These are phyloP conservation scores for Sander lucioperca DNA, from an alignment of 2,113 vertebrate species.

Conservation along the genomic window DNA sequence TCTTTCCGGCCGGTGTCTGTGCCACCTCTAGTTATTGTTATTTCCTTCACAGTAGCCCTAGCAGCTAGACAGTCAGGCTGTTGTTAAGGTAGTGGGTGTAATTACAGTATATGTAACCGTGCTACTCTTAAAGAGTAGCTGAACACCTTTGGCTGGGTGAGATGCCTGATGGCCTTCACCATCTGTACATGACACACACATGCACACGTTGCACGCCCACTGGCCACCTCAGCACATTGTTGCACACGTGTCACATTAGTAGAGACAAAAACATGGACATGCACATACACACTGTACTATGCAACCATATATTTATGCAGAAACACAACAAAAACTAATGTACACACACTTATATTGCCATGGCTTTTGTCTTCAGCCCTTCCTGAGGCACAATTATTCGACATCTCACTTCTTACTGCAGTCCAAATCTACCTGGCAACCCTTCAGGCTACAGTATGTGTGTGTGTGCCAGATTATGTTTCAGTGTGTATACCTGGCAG, in stretches of 20 bases:
- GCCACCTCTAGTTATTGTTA: no score
- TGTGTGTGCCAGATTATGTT: constrained; percentile 7
- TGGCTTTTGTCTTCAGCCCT: background rate
- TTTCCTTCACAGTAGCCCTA: background rate
- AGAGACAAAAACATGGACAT: constrained; percentile 16
- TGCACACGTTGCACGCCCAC: background rate
- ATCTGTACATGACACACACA: constrained; percentile 62
- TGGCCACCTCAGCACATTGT: background rate
- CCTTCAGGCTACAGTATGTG: constrained; percentile 38
- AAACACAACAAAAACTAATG: constrained; percentile 9
- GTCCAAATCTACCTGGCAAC: constrained; percentile 51
- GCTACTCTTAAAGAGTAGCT: constrained; percentile 66
- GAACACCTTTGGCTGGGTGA: constrained; percentile 57
- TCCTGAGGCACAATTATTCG: constrained; percentile 5
- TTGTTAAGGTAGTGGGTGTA: constrained; percentile 39
- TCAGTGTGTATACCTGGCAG: constrained; percentile 66
- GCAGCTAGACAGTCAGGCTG: background rate
- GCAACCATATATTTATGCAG: background rate
- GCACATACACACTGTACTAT: background rate
- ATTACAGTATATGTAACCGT: constrained; percentile 54
- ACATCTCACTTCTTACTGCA: constrained; percentile 17
- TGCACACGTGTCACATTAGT: background rate
- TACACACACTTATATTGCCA: constrained; percentile 13
- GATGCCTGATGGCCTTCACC: constrained; percentile 45
- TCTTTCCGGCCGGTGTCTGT: background rate